These are phyloP conservation scores for Macropus fuliginosus DNA, from an alignment of 2,797 vertebrate genomes.

Conservation along the genomic window DNA sequence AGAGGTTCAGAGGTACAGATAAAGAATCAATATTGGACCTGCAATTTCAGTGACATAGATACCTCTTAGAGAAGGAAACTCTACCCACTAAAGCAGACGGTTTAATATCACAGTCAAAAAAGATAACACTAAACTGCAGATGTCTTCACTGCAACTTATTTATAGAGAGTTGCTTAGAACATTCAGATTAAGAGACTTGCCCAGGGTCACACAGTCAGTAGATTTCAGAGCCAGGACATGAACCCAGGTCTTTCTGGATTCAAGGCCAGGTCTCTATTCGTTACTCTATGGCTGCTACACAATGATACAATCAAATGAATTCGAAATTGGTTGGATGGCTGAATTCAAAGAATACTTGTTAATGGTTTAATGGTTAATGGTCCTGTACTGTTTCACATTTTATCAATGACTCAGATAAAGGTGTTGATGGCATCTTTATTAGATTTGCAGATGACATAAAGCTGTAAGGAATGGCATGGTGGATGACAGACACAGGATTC, in stretches of 20 bases:
- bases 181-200: background rate
- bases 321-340: background rate
- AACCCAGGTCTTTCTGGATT: background rate
- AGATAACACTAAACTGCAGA: background rate
- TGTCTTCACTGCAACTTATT: background rate
- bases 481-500: background rate
- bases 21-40: background rate
- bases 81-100: background rate
- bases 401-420: background rate
- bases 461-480: background rate
- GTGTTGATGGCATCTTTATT: background rate
- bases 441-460: background rate
- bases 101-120: background rate
- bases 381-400: background rate
- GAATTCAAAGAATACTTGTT: background rate
- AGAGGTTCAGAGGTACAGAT: background rate
- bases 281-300: background rate
- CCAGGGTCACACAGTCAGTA: background rate
- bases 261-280: background rate
- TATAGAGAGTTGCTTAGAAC: background rate
- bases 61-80: background rate
- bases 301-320: background rate
- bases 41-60: background rate
- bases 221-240: background rate
- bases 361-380: background rate